Percentiles rank a stretch among this genome's conserved stretches.
Evolutionary conservation across 2,888 invertebrate genomes (phyloP).

Genomic region (Chesias legatella): DNA sequence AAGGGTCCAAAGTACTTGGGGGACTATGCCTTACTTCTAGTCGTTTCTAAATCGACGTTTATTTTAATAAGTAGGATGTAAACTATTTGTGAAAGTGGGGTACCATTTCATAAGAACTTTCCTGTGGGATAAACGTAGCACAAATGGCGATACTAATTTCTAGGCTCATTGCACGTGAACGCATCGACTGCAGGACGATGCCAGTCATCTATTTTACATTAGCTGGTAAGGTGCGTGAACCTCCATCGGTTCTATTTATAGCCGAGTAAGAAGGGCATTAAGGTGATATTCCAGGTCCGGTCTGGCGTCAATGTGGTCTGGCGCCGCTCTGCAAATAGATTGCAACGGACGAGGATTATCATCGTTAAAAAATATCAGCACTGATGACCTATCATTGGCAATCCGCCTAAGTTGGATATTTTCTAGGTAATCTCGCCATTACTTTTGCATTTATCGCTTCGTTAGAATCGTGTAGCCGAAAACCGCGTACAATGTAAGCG

Average conservation of each 20-base stretch:
- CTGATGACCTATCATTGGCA: constrained; percentile 23
- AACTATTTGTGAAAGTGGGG: constrained; percentile 62
- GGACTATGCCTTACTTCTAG: constrained; percentile 52
- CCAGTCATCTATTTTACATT: constrained; percentile 51
- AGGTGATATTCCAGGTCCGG: constrained; percentile 65
- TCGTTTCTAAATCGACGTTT: constrained; percentile 52
- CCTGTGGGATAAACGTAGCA: constrained; percentile 10
- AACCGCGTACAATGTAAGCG: constrained; percentile 6
- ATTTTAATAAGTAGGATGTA: constrained; percentile 66
- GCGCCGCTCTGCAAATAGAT: constrained; percentile 70
- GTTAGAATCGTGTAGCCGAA: constrained; percentile 3
- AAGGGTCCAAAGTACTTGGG: constrained; percentile 60
- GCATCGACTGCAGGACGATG: constrained; percentile 16
- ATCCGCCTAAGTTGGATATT: constrained; percentile 9
- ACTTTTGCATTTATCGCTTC: constrained; percentile 4
- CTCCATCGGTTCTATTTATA: constrained; percentile 60
- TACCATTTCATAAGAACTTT: constrained; percentile 40
- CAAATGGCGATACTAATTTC: background rate
- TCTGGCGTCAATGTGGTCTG: constrained; percentile 72
- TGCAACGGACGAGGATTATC: constrained; percentile 41
- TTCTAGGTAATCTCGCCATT: constrained; percentile 4
- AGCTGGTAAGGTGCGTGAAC: constrained; percentile 48
- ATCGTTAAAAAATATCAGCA: constrained; percentile 44
- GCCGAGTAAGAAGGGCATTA: constrained; percentile 56
- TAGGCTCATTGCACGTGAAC: too few species aligned